Percentiles rank a stretch among this genome's conserved stretches.
Conservation (phyloP, 2,113 vertebrate genomes). For the Ornithorhynchus anatinus region DNA sequence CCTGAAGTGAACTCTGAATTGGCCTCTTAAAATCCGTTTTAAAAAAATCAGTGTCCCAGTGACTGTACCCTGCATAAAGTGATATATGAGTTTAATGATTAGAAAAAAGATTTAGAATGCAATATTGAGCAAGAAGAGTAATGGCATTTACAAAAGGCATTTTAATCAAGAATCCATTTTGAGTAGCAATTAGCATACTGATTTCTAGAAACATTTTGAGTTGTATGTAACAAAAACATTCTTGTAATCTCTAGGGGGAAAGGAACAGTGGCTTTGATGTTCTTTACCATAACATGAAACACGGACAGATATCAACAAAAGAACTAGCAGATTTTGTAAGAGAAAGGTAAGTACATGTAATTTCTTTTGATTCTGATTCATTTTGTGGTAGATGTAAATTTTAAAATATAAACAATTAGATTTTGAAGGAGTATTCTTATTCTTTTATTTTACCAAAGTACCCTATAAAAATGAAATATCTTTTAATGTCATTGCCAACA, state of each 20-base stretch:
- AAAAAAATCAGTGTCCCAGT: too few species aligned
- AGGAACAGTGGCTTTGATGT: slow-evolving; percentile 97
- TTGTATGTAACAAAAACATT: slow-evolving; percentile 26
- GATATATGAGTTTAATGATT: background rate
- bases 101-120: background rate
- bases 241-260: slow-evolving; percentile 83
- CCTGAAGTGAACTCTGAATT: background rate
- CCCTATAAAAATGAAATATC: background rate
- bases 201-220: slow-evolving; percentile 5
- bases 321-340: slow-evolving; percentile 96
- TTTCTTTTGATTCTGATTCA: background rate
- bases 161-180: background rate
- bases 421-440: background rate
- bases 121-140: background rate
- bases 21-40: background rate
- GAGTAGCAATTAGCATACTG: background rate
- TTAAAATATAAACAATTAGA: slow-evolving; percentile 7
- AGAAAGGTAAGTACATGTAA: slow-evolving; percentile 83
- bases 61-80: background rate
- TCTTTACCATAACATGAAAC: slow-evolving; percentile 98
- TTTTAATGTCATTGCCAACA: background rate
- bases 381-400: background rate
- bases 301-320: slow-evolving; percentile 95
- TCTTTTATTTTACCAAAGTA: background rate
- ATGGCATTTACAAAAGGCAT: background rate